Percentiles rank a stretch among this genome's conserved stretches.
Conservation (phyloP, 2,888 invertebrate species). For the Allophyes oxyacanthae region DNA sequence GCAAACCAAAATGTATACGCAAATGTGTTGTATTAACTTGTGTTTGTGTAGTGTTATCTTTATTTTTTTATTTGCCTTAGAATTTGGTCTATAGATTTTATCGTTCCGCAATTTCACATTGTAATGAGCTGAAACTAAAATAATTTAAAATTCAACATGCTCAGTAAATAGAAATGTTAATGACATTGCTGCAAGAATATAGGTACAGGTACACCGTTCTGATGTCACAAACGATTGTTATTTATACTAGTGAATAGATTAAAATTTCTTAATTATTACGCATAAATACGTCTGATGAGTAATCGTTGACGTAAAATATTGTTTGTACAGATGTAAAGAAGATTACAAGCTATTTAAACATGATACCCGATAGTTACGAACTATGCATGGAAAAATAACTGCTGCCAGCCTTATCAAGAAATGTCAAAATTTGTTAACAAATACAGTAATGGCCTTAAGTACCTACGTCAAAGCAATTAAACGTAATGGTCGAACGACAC, state of each 20-base stretch:
- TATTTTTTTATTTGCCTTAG: too few relatives aligned
- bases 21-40: too few relatives aligned
- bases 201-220: too few relatives aligned
- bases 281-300: constrained; percentile 65
- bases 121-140: too few relatives aligned
- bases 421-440: constrained; percentile 13
- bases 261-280: constrained; percentile 63
- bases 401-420: constrained; percentile 13
- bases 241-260: constrained; percentile 38
- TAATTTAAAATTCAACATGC: not conserved
- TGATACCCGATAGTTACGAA: constrained; percentile 54
- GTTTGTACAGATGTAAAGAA: constrained; percentile 75
- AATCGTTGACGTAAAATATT: constrained; percentile 79
- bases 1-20: constrained; percentile 4
- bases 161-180: not conserved
- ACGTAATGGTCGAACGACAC: constrained; percentile 26
- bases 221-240: constrained; percentile 18
- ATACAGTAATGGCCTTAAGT: constrained; percentile 10
- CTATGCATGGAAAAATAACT: constrained; percentile 33
- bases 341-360: constrained; percentile 75
- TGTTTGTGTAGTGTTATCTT: too few relatives aligned
- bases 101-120: too few relatives aligned
- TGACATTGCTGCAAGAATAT: constrained; percentile 11
- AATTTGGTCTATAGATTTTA: too few relatives aligned
- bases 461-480: constrained; percentile 39